A percentile compares a stretch with the other conserved stretches of the same genome.
phyloP scores from a whole-genome alignment of 2,888 invertebrate genomes.

The Megamerina dolium region DNA sequence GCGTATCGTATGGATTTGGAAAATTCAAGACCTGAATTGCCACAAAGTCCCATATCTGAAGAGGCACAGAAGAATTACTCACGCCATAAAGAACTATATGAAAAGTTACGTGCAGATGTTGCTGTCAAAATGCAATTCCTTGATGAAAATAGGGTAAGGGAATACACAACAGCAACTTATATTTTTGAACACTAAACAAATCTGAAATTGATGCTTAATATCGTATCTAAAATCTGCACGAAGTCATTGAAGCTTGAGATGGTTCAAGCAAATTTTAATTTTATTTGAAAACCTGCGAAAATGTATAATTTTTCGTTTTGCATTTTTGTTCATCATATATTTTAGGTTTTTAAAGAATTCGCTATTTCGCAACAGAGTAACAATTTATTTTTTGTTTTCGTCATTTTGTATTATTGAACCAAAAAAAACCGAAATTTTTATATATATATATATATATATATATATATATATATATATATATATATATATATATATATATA shows the following conservation, averaged over 20 bases:
- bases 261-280: no score
- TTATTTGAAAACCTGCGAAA: no score
- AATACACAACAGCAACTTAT: no score
- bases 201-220: neutral
- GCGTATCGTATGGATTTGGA: constrained; percentile 95
- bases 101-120: constrained; percentile 87
- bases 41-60: constrained; percentile 60
- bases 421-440: neutral
- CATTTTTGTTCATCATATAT: no score
- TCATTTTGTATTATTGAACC: no score
- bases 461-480: no score
- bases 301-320: no score
- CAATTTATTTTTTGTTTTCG: no score
- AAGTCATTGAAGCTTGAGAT: neutral
- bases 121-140: constrained; percentile 92
- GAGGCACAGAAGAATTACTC: constrained; percentile 77
- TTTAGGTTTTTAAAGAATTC: no score
- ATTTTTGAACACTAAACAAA: neutral
- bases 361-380: no score
- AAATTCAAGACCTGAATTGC: constrained; percentile 58
- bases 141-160: constrained; percentile 90
- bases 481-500: no score
- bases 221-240: neutral
- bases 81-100: constrained; percentile 83
- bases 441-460: no score